phyloP scores from a whole-genome alignment of 2,113 vertebrate genomes.

The Ammodytes marinus region DNA sequence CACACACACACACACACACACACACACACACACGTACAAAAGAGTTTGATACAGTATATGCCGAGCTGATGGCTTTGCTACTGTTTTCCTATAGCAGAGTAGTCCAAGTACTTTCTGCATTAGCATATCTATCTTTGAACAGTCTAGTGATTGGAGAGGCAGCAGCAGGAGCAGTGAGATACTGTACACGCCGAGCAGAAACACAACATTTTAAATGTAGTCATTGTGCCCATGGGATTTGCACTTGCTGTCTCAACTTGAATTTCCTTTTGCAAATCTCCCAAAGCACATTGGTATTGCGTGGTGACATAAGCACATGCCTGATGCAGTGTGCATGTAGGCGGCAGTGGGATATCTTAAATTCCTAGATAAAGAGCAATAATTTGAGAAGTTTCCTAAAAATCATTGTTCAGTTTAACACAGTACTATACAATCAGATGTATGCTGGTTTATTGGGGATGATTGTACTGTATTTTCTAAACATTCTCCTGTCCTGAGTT shows the following conservation, averaged over 20 bases:
- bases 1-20: constrained; percentile 60
- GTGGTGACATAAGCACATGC: constrained; percentile 42
- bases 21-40: constrained; percentile 22
- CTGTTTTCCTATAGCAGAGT: constrained; percentile 47
- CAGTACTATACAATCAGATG: neutral
- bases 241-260: constrained; percentile 48
- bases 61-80: constrained; percentile 67
- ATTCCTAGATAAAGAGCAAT: constrained; percentile 13
- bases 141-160: constrained; percentile 43
- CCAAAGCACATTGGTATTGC: constrained; percentile 51
- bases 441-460: neutral
- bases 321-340: constrained; percentile 12
- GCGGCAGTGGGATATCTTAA: constrained; percentile 14
- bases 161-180: constrained; percentile 26
- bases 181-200: constrained; percentile 46
- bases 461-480: neutral
- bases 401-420: neutral
- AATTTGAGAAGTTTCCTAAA: constrained; percentile 15
- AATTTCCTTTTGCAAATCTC: constrained; percentile 70
- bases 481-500: neutral
- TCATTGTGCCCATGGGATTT: constrained; percentile 64
- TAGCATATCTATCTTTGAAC: constrained; percentile 72
- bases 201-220: constrained; percentile 59
- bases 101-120: constrained; percentile 58
- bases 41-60: constrained; percentile 55